Evolutionary conservation across 2,888 invertebrate species (phyloP), one percentile per base, ranked within the genome.

Genomic region (Mayetiola destructor): DNA sequence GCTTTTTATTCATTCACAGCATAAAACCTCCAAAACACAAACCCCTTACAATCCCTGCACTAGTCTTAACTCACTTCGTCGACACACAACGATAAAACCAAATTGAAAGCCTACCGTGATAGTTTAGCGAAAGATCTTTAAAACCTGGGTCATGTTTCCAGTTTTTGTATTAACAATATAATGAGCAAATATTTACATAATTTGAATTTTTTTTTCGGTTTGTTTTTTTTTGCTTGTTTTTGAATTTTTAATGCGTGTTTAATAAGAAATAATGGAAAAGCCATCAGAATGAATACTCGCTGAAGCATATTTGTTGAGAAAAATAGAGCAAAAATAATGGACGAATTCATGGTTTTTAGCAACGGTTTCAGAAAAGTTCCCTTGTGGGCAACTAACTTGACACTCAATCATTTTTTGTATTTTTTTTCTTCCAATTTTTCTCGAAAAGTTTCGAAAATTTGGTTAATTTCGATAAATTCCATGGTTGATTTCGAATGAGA

Each of bases 351-450:
- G 62, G 62, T 62, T 62, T 62, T 59, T 70, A 73, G 71, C 71
- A 76, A 76, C 73, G 73, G 78, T 80, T 80, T 80, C 80, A 80
- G 80, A 80, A 80, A 80, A 80, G 80, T 80, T 79, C 80, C 79
- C 78, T 78, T 79, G 69, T 69, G 77, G 78, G 77, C 78, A 78
- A 78, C 77, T 78, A 77, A 77, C 77, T 42, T 56, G 30, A 29
- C 30, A 40, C 56, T 32, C 40, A 27, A 30, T 32, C 36, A 32
- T 21, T n/a, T 8, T 32, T 56, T 23, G 12, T 18, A 16, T 39
- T 40, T 40, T 29, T 18, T 40, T 37, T 20, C 3, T 20, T 54
- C 27, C 36, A 21, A 36, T 36, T 39, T 56, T 16, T 56, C 16
- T 29, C 16, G n/a, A 32, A 9, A 9, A 32, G 6, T 32, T 12